Conservation (phyloP, 2,888 invertebrate species). For the Eugnorisma glareosa region DNA sequence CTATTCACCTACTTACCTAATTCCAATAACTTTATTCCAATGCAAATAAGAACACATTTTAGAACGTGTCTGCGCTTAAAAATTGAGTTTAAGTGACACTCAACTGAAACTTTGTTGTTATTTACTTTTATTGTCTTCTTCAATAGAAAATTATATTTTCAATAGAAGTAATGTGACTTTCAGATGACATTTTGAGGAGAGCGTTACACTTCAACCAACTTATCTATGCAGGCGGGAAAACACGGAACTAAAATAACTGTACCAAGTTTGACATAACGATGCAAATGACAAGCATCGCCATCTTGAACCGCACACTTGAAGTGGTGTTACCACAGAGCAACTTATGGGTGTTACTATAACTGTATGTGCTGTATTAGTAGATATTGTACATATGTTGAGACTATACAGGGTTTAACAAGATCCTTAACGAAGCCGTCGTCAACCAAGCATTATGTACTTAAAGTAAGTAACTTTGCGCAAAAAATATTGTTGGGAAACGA, state of each 20-base stretch:
- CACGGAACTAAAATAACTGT: too few species aligned
- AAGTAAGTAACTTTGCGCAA: too few species aligned
- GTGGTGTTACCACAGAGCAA: too few species aligned
- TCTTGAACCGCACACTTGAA: too few species aligned
- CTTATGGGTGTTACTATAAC: too few species aligned
- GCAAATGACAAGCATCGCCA: too few species aligned
- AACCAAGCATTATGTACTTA: too few species aligned
- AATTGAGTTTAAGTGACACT: neutral
- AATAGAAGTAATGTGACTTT: neutral
- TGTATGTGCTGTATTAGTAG: neutral
- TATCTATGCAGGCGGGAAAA: too few species aligned
- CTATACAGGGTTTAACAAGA: too few species aligned
- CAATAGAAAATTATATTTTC: neutral
- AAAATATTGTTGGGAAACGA: too few species aligned
- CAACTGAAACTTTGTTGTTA: neutral
- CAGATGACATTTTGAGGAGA: constrained; percentile 1
- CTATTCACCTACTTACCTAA: neutral
- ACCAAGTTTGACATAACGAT: too few species aligned
- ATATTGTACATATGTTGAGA: neutral
- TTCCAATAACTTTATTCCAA: neutral
- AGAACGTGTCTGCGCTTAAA: neutral
- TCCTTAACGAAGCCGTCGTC: too few species aligned
- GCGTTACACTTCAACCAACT: neutral
- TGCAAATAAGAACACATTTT: neutral
- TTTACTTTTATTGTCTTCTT: constrained; percentile 1